Conservation (phyloP, 1,140 invertebrate genomes). For the Drosophila novamexicana region DNA sequence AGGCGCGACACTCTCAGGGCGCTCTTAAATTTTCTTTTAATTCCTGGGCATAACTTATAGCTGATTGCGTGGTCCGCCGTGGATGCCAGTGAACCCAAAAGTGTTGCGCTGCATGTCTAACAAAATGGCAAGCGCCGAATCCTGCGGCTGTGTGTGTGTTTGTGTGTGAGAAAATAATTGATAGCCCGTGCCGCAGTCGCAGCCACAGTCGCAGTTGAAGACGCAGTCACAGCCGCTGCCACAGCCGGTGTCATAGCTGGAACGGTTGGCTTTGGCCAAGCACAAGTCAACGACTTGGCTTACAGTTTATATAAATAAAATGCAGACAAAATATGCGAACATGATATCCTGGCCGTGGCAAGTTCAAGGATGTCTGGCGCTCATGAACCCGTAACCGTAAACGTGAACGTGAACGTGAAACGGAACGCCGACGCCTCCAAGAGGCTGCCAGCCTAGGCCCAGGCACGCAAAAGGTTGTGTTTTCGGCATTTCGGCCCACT, state of each 20-base stretch:
- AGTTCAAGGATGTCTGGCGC: conserved; percentile 75
- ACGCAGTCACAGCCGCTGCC: neutral
- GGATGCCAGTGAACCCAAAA: conserved; percentile 35
- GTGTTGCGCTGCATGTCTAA: conserved; percentile 45
- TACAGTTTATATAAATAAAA: conserved; percentile 62
- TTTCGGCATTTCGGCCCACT: conserved; percentile 21
- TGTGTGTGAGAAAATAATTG: conserved; percentile 38
- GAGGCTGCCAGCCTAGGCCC: conserved; percentile 3
- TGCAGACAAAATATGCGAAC: conserved; percentile 76
- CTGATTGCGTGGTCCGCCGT: neutral
- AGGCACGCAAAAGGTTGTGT: conserved; percentile 45
- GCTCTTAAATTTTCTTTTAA: conserved; percentile 30
- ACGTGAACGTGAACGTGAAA: conserved; percentile 23
- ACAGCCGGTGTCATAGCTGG: neutral
- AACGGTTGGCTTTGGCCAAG: neutral
- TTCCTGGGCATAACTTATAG: conserved; percentile 15
- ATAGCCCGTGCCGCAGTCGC: conserved; percentile 11
- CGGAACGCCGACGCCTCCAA: conserved; percentile 1
- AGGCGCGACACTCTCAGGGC: conserved; percentile 8
- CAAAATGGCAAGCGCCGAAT: conserved; percentile 53
- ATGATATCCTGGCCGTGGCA: conserved; percentile 70
- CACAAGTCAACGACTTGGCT: conserved; percentile 44
- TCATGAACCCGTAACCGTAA: conserved; percentile 49
- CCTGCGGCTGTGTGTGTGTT: conserved; percentile 27
- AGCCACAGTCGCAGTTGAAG: neutral